A percentile compares a stretch with the other conserved stretches of the same genome.
phyloP scores from a whole-genome alignment of 2,113 vertebrate genomes.

The Perca fluviatilis region DNA sequence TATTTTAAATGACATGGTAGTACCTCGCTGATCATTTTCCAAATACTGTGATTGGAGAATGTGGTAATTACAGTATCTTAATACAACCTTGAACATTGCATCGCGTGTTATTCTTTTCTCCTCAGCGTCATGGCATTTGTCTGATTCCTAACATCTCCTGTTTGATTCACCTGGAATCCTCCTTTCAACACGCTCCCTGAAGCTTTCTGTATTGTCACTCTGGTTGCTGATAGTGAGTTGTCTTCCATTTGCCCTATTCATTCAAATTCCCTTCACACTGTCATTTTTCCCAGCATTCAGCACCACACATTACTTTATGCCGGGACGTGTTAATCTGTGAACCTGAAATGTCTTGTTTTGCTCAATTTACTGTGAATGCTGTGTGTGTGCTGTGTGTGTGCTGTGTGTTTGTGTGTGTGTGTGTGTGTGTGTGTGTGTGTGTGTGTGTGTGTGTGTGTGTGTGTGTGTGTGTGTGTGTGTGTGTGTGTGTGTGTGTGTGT shows the following conservation, averaged over 20 bases:
- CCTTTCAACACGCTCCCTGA: neutral
- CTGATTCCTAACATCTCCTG: neutral
- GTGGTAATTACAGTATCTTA: neutral
- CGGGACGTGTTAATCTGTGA: constrained; percentile 3
- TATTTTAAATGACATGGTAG: neutral
- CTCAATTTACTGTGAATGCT: constrained; percentile 22
- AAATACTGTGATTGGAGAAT: neutral
- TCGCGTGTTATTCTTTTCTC: neutral
- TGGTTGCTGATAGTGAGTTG: neutral
- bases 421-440: no score
- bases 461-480: no score
- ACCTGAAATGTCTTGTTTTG: constrained; percentile 17
- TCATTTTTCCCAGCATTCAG: neutral
- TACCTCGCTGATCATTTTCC: neutral
- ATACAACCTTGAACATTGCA: neutral
- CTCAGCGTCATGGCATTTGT: neutral
- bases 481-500: no score
- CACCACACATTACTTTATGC: neutral
- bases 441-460: no score
- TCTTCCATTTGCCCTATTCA: neutral
- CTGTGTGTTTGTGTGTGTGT: no score
- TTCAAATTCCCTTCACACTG: neutral
- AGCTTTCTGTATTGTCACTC: neutral
- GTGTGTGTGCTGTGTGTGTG: neutral
- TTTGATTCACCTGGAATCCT: neutral